Evolutionary conservation across 2,888 invertebrate species (phyloP).

Genomic region (Trichopria drosophilae): DNA sequence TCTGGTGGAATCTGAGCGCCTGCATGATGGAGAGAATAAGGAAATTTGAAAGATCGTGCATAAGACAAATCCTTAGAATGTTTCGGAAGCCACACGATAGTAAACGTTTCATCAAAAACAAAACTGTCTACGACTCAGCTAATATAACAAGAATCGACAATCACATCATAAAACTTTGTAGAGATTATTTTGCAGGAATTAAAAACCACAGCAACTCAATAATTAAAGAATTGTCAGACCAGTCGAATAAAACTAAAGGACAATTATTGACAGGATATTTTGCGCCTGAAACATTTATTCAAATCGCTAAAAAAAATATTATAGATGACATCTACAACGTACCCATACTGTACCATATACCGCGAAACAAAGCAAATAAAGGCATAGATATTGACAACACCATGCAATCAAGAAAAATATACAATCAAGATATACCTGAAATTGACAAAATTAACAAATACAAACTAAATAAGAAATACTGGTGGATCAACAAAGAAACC

Average conservation of each 20-base stretch:
- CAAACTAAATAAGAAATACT: conserved; percentile 8
- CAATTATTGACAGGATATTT: not conserved
- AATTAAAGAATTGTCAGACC: not conserved
- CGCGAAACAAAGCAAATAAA: not conserved
- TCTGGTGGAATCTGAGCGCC: conserved; percentile 20
- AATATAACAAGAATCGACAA: conserved; percentile 1
- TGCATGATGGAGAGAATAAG: conserved; percentile 29
- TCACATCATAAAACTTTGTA: not conserved
- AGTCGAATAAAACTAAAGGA: not conserved
- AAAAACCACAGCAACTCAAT: not conserved
- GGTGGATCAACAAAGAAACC: not conserved
- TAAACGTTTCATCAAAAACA: not conserved
- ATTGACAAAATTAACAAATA: not conserved
- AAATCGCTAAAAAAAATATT: not conserved
- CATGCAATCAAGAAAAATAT: not conserved
- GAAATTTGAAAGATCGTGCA: conserved; percentile 17
- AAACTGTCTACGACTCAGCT: conserved; percentile 1
- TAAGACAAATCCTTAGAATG: conserved; percentile 6
- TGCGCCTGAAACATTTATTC: conserved; percentile 8
- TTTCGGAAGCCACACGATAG: not conserved
- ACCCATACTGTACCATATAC: conserved; percentile 5
- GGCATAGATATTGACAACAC: not conserved
- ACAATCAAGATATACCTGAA: conserved; percentile 7
- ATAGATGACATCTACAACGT: not conserved
- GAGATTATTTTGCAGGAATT: conserved; percentile 22